Conservation (phyloP, 2,797 vertebrate species). For the Onychomys leucogaster region DNA sequence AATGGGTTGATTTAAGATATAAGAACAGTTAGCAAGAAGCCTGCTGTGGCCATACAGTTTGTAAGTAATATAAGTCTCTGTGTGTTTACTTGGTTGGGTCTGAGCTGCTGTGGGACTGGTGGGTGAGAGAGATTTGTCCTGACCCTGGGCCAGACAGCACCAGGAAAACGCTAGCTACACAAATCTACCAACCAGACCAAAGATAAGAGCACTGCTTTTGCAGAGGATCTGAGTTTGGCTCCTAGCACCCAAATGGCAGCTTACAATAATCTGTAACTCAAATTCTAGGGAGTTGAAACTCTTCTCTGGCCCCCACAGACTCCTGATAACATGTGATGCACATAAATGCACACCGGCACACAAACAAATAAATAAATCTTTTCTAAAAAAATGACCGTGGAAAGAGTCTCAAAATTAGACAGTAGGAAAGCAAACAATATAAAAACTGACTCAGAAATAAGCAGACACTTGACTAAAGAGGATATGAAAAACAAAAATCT, state of each 20-base stretch:
- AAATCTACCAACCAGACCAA: not conserved
- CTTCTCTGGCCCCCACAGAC: not conserved
- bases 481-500: not conserved
- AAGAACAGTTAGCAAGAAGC: too few relatives aligned
- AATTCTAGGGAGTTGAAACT: not conserved
- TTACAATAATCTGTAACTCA: not conserved
- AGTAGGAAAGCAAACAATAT: constrained; percentile 26
- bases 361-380: not conserved
- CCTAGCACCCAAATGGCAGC: not conserved
- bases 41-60: too few relatives aligned
- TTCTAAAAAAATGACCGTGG: not conserved
- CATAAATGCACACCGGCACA: not conserved
- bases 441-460: constrained; percentile 23
- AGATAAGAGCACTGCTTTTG: not conserved
- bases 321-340: not conserved
- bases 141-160: too few relatives aligned
- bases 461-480: not conserved
- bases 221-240: not conserved
- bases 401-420: constrained; percentile 25
- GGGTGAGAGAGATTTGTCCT: too few relatives aligned
- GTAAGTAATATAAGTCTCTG: too few relatives aligned
- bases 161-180: too few relatives aligned
- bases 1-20: too few relatives aligned
- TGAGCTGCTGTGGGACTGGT: too few relatives aligned
- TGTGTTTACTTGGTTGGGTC: too few relatives aligned